Conservation (phyloP, 2,113 vertebrate genomes). For the Pseudorectes ferrugineus region DNA sequence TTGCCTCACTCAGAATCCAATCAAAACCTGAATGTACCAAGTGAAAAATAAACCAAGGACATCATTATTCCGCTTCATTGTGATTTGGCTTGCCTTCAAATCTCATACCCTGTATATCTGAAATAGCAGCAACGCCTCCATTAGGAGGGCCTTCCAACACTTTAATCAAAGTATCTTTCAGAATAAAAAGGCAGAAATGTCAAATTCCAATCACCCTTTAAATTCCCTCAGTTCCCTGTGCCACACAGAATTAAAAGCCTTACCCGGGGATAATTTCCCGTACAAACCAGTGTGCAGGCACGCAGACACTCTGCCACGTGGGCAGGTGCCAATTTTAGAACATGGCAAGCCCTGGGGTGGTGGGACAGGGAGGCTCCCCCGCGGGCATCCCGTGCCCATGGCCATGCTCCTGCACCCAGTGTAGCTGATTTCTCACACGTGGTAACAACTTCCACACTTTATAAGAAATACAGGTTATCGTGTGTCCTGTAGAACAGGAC, state of each 20-base stretch:
- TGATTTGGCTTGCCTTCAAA: conserved; percentile 69
- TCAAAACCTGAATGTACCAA: conserved; percentile 63
- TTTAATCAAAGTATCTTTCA: conserved; percentile 69
- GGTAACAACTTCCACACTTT: neutral
- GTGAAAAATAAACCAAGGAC: conserved; percentile 74
- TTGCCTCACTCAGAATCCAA: conserved; percentile 63
- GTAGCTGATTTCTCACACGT: neutral
- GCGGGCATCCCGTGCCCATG: accelerated
- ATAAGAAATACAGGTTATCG: accelerated
- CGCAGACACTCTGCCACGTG: accelerated
- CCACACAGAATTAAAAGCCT: conserved; percentile 5
- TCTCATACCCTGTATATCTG: conserved; percentile 57
- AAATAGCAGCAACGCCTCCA: conserved; percentile 66
- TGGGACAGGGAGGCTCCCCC: neutral
- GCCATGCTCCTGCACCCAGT: neutral
- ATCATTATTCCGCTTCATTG: conserved; percentile 69
- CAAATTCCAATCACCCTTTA: conserved; percentile 48
- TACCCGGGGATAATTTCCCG: neutral
- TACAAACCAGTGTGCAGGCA: accelerated
- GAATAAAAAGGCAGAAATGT: conserved; percentile 58
- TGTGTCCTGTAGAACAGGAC: accelerated
- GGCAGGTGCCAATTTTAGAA: neutral
- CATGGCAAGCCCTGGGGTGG: neutral
- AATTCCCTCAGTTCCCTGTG: conserved; percentile 26
- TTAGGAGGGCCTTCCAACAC: conserved; percentile 52